A percentile compares a stretch with the other conserved stretches of the same genome.
These are phyloP conservation scores for Danio choprae DNA, from an alignment of 2,797 vertebrate genomes.

Conservation along the genomic window DNA sequence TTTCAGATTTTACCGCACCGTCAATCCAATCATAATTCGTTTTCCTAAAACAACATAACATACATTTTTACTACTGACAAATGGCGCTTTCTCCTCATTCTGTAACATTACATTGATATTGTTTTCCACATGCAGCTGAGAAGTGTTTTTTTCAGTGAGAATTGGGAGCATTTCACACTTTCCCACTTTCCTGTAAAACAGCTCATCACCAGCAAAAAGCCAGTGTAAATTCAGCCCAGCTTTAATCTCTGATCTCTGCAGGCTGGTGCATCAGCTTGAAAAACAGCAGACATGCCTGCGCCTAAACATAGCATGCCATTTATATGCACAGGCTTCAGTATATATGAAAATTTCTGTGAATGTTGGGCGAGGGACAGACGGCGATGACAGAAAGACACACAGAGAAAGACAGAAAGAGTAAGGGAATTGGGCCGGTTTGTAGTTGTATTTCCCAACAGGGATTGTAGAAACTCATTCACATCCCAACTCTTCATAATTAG, in stretches of 20 bases:
- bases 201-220: not conserved
- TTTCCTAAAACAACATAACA: not conserved
- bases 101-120: not conserved
- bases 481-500: constrained; percentile 26
- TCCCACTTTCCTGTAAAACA: not conserved
- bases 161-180: not conserved
- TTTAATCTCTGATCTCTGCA: constrained; percentile 11
- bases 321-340: not conserved
- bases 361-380: not conserved
- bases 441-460: not conserved
- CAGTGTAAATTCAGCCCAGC: not conserved
- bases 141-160: not conserved
- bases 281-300: constrained; percentile 7
- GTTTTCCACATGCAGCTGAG: not conserved
- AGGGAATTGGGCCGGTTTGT: constrained; percentile 6
- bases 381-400: not conserved
- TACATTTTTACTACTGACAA: not conserved
- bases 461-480: constrained; percentile 23
- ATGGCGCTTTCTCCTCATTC: not conserved
- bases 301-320: constrained; percentile 21
- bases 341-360: constrained; percentile 9
- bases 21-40: not conserved
- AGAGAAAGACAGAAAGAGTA: not conserved
- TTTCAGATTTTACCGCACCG: not conserved
- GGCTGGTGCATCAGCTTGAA: constrained; percentile 11